Conservation (phyloP, 2,888 invertebrate species). For the Cantharis rustica region DNA sequence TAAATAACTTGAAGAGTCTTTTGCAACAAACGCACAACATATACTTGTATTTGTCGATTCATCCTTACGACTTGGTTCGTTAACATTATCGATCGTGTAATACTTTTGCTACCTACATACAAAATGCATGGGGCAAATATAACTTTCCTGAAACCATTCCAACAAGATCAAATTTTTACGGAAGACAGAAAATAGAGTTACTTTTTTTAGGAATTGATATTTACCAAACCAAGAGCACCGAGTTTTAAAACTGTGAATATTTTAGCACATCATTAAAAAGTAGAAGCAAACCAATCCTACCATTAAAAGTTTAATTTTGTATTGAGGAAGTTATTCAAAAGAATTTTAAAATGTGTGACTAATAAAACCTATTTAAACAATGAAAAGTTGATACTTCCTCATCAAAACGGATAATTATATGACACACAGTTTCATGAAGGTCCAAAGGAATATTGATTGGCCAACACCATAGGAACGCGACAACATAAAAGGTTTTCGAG, state of each 20-base stretch:
- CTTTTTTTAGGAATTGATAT: not conserved
- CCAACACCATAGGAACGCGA: not conserved
- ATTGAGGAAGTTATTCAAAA: not conserved
- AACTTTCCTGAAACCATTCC: not conserved
- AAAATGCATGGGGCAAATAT: not conserved
- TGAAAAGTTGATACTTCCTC: not conserved
- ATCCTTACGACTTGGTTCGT: not conserved
- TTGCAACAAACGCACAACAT: not conserved
- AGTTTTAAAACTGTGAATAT: not conserved
- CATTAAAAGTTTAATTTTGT: not conserved
- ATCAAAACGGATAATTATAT: not conserved
- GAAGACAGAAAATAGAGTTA: not conserved
- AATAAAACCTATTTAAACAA: not conserved
- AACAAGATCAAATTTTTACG: not conserved
- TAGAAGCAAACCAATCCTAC: not conserved
- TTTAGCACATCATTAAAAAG: not conserved
- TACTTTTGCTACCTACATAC: not conserved
- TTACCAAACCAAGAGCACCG: not conserved
- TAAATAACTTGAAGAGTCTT: constrained; percentile 5
- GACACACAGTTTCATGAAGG: not conserved
- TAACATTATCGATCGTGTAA: not conserved
- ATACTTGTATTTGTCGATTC: not conserved
- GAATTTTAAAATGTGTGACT: not conserved
- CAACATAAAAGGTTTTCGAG: not conserved
- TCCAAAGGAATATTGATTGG: not conserved